Evolutionary conservation across 1,140 invertebrate genomes (phyloP).

Genomic region (Lucilia sericata): DNA sequence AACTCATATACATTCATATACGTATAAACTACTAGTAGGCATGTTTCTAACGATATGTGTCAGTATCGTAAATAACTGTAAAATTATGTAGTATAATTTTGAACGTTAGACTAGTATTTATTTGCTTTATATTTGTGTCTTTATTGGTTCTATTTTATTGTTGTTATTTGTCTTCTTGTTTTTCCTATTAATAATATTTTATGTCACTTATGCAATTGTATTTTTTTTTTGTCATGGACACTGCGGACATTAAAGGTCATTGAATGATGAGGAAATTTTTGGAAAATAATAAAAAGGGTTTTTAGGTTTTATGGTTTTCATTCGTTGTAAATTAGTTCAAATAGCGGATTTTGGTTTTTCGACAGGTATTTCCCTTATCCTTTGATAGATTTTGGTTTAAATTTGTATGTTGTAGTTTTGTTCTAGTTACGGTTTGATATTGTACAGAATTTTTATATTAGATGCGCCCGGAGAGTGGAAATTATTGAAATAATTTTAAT

Average conservation of each 20-base stretch:
- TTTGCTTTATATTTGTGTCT: neutral
- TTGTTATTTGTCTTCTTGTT: neutral
- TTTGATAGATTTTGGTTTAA: neutral
- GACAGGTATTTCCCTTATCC: neutral
- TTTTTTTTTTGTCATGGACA: neutral
- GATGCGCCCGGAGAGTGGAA: neutral
- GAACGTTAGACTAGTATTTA: neutral
- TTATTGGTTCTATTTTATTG: too few species aligned
- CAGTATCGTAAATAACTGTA: constrained; percentile 2
- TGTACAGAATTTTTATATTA: neutral
- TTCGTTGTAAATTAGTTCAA: neutral
- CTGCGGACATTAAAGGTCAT: neutral
- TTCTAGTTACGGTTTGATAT: neutral
- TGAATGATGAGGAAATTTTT: neutral
- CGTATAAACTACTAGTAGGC: too few species aligned
- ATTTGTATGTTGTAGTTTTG: neutral
- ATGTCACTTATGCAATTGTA: neutral
- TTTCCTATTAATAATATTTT: neutral
- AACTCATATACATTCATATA: too few species aligned
- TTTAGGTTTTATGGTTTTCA: neutral
- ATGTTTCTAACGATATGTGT: neutral
- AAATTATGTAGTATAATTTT: constrained; percentile 5
- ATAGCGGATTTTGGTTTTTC: neutral
- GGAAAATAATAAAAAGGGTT: neutral
- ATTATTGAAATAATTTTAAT: too few species aligned